Percentiles rank a stretch among this genome's conserved stretches.
These are phyloP conservation scores for Anneissia japonica DNA, from an alignment of 35 echinoderm and acorn worm species.

Conservation along the genomic window DNA sequence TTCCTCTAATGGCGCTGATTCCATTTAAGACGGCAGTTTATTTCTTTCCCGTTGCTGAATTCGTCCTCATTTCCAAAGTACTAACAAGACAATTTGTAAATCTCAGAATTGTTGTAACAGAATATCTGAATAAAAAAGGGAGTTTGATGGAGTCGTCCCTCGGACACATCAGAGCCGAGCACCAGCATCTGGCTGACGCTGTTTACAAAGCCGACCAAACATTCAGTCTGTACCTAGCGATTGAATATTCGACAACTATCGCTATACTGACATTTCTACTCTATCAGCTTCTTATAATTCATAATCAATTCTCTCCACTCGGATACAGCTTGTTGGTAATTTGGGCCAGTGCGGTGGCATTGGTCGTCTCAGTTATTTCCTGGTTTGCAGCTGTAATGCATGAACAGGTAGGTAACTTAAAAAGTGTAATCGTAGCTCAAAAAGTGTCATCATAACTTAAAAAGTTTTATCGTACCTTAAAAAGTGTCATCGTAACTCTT, in stretches of 20 bases:
- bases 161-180: neutral
- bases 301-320: neutral
- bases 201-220: neutral
- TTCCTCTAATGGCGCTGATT: neutral
- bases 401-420: constrained; percentile 8
- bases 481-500: too few species aligned
- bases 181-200: neutral
- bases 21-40: neutral
- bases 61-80: neutral
- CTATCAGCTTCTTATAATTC: neutral
- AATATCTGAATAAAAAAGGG: neutral
- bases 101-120: neutral
- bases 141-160: neutral
- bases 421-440: too few species aligned
- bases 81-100: neutral
- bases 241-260: neutral
- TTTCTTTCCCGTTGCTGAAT: neutral
- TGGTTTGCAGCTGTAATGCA: constrained; percentile 2
- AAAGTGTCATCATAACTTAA: too few species aligned
- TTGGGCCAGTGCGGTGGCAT: neutral
- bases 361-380: neutral
- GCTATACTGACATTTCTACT: neutral
- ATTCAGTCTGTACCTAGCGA: neutral
- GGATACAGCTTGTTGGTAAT: neutral
- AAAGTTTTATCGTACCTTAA: too few species aligned